A percentile compares a stretch with the other conserved stretches of the same genome.
Conservation (phyloP, 2,113 vertebrate species). For the Corythoichthys intestinalis region DNA sequence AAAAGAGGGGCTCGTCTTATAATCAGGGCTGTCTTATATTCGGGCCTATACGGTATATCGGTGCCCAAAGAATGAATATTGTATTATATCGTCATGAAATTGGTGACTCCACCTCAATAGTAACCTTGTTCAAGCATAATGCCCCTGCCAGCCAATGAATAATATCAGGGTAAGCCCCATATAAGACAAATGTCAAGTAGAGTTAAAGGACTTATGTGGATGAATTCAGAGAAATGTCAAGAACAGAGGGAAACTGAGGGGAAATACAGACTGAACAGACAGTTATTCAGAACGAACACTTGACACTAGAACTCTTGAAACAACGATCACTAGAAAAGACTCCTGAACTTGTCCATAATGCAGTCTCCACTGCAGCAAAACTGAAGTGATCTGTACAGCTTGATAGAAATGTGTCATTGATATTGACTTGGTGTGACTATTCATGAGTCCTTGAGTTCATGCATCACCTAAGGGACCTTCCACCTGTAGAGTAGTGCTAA, state of each 20-base stretch:
- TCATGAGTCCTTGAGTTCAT: constrained; percentile 22
- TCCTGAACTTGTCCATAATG: not conserved
- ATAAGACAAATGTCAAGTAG: not conserved
- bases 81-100: too few relatives aligned
- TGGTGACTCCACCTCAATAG: too few relatives aligned
- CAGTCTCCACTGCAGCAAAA: not conserved
- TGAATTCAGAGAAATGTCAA: too few relatives aligned
- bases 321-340: too few relatives aligned
- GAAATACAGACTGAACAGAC: too few relatives aligned
- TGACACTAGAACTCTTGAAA: too few relatives aligned
- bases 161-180: not conserved
- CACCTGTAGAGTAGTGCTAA: constrained; percentile 23
- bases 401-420: constrained; percentile 17
- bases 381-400: not conserved
- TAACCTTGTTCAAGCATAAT: not conserved
- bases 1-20: too few relatives aligned
- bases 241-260: too few relatives aligned
- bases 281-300: too few relatives aligned
- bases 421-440: constrained; percentile 28
- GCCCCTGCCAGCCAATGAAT: not conserved
- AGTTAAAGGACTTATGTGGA: not conserved
- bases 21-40: too few relatives aligned
- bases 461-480: constrained; percentile 21
- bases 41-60: too few relatives aligned
- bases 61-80: too few relatives aligned